Evolutionary conservation across 2,888 invertebrate genomes (phyloP).

Genomic region (Bombyx huttoni): DNA sequence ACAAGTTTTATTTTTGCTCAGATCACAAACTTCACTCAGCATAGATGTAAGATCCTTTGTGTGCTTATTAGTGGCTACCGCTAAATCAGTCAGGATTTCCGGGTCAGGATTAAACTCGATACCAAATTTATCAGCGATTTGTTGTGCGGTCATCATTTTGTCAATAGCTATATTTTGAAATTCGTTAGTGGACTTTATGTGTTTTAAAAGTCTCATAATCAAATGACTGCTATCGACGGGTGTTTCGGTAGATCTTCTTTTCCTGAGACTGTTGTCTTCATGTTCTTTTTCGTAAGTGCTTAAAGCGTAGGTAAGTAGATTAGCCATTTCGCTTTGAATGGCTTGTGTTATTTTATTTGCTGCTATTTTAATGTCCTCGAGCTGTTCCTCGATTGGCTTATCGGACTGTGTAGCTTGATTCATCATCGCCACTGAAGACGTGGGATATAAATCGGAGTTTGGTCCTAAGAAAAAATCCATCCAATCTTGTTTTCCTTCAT

Average conservation of each 20-base stretch:
- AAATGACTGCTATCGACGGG: slow-evolving; percentile 51
- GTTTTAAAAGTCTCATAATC: slow-evolving; percentile 47
- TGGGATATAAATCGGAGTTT: slow-evolving; percentile 23
- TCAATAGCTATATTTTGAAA: slow-evolving; percentile 63
- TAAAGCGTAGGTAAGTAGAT: slow-evolving; percentile 39
- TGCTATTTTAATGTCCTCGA: slow-evolving; percentile 47
- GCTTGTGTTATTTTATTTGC: slow-evolving; percentile 39
- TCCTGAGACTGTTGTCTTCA: slow-evolving; percentile 28
- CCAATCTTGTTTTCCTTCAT: slow-evolving; percentile 34
- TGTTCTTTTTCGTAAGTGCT: slow-evolving; percentile 16
- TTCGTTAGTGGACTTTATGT: slow-evolving; percentile 57
- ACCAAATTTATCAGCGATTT: slow-evolving; percentile 60
- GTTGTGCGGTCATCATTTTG: slow-evolving; percentile 63
- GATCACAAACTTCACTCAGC: slow-evolving; percentile 32
- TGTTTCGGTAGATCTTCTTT: slow-evolving; percentile 41
- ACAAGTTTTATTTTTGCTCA: slow-evolving; percentile 25
- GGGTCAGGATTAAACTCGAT: slow-evolving; percentile 52
- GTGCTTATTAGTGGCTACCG: slow-evolving; percentile 46
- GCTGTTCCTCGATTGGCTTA: slow-evolving; percentile 47
- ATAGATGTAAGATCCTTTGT: slow-evolving; percentile 44
- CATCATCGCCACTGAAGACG: slow-evolving; percentile 44
- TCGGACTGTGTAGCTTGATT: slow-evolving; percentile 34
- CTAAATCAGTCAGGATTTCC: slow-evolving; percentile 49
- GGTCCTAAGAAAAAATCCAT: slow-evolving; percentile 33
- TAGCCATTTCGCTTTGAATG: slow-evolving; percentile 47